Evolutionary conservation across 2,797 vertebrate species (phyloP), one percentile per base, ranked within the genome.

Genomic region (Pseudochaenichthys georgianus): DNA sequence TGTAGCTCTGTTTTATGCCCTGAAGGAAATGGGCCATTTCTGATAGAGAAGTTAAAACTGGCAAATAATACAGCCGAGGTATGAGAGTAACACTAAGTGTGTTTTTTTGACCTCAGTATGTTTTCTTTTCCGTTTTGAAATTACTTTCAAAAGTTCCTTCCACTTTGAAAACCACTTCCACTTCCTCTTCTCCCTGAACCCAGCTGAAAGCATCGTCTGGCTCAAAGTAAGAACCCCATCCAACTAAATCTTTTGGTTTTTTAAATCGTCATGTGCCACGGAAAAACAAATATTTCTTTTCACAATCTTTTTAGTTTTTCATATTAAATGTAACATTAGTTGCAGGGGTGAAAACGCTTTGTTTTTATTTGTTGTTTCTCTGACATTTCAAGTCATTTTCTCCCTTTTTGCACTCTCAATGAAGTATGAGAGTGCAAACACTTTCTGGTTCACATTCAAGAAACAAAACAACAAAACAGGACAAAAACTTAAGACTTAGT

Each of bases 21-120:
- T 87, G 77, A 85, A 86, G 75, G 74, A 82, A 81, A 69, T 81
- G 88, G 89, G 87, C 89, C 69, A 71, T 85, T 86, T 87, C 76
- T 76, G 79, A 87, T 45, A 66, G 77, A 89, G 67, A 83, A 80
- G 82, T 94, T 95, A 94, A 95, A 95, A 93, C 93, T 93, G 93
- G 91, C 87, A 75, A 81, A 86, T 84, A 92, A 94, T 90, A 92
- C 90, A 89, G 91, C 88, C 70, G 88, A 94, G 94, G 93, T 95
- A 93, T 87, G 91, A 91, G 72, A 59, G 71, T 80, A 92, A 93
- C 93, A 90, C 92, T 88, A 57, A 38, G 34, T 66, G 79, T 59
- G 88, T 74, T 79, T 87, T 84, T 89, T 82, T 43, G 17, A 91
- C 78, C 72, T 77, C 85, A 74, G 65, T 85, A 79, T 77, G 55